Evolutionary conservation across 2,888 invertebrate genomes (phyloP).

Genomic region (Dexiosoma caninum): DNA sequence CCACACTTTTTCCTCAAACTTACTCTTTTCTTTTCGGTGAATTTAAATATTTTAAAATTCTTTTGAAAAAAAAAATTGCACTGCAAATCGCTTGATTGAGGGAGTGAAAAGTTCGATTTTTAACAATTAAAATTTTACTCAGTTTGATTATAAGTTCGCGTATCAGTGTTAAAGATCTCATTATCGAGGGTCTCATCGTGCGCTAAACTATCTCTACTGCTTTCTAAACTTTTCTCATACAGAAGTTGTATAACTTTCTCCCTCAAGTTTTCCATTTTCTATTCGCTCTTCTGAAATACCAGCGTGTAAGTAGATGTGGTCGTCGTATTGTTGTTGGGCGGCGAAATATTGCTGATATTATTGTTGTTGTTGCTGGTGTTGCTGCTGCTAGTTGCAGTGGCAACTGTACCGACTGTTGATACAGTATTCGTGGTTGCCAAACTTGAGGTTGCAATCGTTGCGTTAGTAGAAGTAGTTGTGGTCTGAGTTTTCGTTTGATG

Average conservation of each 20-base stretch:
- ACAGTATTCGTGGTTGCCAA: background rate
- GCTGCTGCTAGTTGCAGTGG: background rate
- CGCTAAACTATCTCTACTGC: constrained; percentile 4
- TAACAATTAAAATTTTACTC: background rate
- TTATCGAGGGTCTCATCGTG: background rate
- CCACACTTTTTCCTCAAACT: no score
- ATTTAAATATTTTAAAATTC: no score
- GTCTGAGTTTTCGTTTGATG: constrained; percentile 25
- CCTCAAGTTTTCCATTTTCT: constrained; percentile 64
- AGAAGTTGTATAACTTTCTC: constrained; percentile 59
- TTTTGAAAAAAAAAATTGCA: background rate
- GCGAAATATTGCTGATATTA: constrained; percentile 44
- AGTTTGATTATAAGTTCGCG: background rate
- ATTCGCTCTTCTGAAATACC: constrained; percentile 74
- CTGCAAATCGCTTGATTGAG: background rate
- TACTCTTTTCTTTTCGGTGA: no score
- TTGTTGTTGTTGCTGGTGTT: constrained; percentile 20
- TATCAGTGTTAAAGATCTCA: background rate
- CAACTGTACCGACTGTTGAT: background rate
- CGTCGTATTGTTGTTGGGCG: constrained; percentile 37
- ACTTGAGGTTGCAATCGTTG: constrained; percentile 15
- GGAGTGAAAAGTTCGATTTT: background rate
- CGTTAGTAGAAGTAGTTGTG: background rate
- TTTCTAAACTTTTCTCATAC: constrained; percentile 49
- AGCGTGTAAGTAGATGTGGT: constrained; percentile 68